phyloP scores from a whole-genome alignment of 2,797 vertebrate genomes.

The Sebastes paucispinis region DNA sequence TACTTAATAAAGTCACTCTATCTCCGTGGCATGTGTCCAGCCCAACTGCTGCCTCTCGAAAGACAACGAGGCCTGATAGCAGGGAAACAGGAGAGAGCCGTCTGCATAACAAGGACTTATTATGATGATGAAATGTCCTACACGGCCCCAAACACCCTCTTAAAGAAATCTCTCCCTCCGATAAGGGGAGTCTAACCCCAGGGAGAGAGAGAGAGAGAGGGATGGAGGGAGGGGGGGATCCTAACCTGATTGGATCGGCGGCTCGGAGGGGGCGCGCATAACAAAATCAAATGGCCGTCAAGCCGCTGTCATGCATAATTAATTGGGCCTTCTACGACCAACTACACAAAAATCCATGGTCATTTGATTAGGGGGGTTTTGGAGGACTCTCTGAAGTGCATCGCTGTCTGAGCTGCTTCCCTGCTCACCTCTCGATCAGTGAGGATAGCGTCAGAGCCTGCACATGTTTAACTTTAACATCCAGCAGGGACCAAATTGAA shows the following conservation, averaged over 20 bases:
- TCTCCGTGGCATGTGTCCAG: slow-evolving; percentile 73
- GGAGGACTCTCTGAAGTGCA: slow-evolving; percentile 88
- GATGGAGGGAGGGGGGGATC: slow-evolving; percentile 33
- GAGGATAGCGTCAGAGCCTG: slow-evolving; percentile 45
- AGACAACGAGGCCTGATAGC: slow-evolving; percentile 74
- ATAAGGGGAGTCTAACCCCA: slow-evolving; percentile 86
- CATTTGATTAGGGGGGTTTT: slow-evolving; percentile 93
- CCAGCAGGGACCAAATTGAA: neutral
- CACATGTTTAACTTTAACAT: neutral
- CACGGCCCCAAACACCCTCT: slow-evolving; percentile 77
- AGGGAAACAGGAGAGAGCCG: slow-evolving; percentile 53
- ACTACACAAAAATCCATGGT: slow-evolving; percentile 95
- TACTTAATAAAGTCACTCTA: slow-evolving; percentile 40
- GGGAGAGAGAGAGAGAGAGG: neutral
- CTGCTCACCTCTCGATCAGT: slow-evolving; percentile 64
- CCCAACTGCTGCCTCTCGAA: slow-evolving; percentile 49
- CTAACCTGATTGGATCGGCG: slow-evolving; percentile 92
- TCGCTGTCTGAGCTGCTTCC: slow-evolving; percentile 78
- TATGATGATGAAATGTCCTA: slow-evolving; percentile 82
- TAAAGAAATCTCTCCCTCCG: slow-evolving; percentile 74
- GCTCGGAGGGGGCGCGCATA: slow-evolving; percentile 85
- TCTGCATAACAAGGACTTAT: slow-evolving; percentile 76
- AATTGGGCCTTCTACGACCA: slow-evolving; percentile 89
- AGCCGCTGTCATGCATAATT: slow-evolving; percentile 98
- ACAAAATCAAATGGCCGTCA: slow-evolving; percentile 94